phyloP scores from a whole-genome alignment of 2,113 vertebrate genomes.

The Meleagris gallopavo region DNA sequence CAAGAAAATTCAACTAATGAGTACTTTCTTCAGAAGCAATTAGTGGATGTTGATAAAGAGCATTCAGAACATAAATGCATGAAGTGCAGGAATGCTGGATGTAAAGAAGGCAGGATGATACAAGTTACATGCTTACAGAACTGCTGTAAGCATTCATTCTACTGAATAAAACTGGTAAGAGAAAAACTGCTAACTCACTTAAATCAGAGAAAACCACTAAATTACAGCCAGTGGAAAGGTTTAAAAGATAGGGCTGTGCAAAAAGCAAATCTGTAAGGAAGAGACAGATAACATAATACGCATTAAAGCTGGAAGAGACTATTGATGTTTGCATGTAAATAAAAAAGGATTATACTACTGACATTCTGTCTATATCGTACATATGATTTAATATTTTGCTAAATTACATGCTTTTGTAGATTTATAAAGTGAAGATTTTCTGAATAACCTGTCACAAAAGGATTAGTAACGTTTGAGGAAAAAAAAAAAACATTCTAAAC shows the following conservation, averaged over 20 bases:
- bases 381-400: background rate
- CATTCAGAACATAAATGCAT: background rate
- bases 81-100: background rate
- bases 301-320: background rate
- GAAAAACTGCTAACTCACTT: background rate
- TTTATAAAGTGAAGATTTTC: conserved; percentile 27
- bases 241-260: background rate
- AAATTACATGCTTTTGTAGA: background rate
- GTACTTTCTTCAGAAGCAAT: background rate
- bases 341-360: background rate
- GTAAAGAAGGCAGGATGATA: background rate
- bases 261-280: conserved; percentile 7
- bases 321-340: conserved; percentile 13
- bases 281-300: background rate
- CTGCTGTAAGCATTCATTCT: background rate
- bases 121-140: background rate
- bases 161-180: background rate
- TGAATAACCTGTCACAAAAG: conserved; percentile 4
- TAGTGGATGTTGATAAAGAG: background rate
- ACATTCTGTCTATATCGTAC: background rate
- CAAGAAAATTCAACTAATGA: background rate
- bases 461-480: background rate
- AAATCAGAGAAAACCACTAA: background rate
- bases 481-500: background rate
- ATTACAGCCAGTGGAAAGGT: background rate